phyloP scores from a whole-genome alignment of 2,888 invertebrate species.

The Lasioglossum leucozonium region DNA sequence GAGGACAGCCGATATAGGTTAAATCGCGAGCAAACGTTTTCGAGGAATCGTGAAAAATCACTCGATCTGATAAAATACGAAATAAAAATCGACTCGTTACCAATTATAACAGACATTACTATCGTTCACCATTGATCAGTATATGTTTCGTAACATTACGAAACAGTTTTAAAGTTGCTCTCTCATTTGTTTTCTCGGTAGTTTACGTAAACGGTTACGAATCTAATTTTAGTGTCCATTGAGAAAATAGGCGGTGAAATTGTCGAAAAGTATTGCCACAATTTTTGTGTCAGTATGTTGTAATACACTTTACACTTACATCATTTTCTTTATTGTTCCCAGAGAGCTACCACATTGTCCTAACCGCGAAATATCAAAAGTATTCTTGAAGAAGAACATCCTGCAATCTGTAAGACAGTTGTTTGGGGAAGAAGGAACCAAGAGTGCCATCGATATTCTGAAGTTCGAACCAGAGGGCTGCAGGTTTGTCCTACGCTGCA shows the following conservation, averaged over 20 bases:
- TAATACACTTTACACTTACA: background rate
- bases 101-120: background rate
- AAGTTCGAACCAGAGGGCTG: constrained; percentile 85
- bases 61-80: background rate
- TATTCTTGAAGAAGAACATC: constrained; percentile 87
- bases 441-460: constrained; percentile 86
- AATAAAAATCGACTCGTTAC: background rate
- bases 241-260: background rate
- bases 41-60: background rate
- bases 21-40: background rate
- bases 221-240: background rate
- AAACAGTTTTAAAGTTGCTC: constrained; percentile 14
- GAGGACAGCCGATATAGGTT: constrained; percentile 3
- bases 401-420: constrained; percentile 55
- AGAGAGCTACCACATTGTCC: constrained; percentile 85
- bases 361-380: constrained; percentile 83
- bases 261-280: background rate
- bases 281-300: background rate
- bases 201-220: background rate
- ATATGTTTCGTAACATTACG: constrained; percentile 4
- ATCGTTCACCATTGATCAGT: background rate
- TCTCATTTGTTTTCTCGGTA: background rate
- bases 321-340: constrained; percentile 67
- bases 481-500: constrained; percentile 87
- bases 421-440: constrained; percentile 56